Base-by-base conservation (phyloP, 2,113 vertebrate genomes). In the Vulpes lagopus region DNA sequence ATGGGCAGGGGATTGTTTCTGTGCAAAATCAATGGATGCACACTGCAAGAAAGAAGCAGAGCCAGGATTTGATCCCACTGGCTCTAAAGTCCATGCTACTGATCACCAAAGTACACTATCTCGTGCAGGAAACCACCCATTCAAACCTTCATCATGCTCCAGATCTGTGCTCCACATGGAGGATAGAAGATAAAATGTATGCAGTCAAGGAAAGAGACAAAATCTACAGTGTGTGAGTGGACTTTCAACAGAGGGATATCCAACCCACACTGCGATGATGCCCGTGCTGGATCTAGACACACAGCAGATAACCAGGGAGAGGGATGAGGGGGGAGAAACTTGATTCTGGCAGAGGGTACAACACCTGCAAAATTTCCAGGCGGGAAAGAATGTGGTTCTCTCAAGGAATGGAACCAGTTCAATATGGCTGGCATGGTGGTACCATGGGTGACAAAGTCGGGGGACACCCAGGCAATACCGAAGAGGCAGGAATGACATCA, bases 311-410 rank as follows among this genome's bases (percentile, higher is more conserved):
- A 11, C 35, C 23, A 93, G 7, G 1, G 19, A 35, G 10, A 1
- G 4, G 25, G 30, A 1, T 2, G 0, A 25, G 1, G 0, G 25
- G 27, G 6, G 1, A 25, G 43, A 83, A 69, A 80, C 11, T 25
- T 27, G 15, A 38, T 73, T 76, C 1, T 0, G 35, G 30, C 60
- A 78, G 60, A 94, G 76, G 22, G 30, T 2, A n/a, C 1, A 12
- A 22, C 20, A 27, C 0, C 1, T 30, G 35, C 8, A 78, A 35
- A 88, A 5, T 64, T 43, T 87, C 76, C 81, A 82, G 71, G 81
- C 78, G 35, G 27, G 16, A 25, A 81, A 57, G 35, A 97, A 78
- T 5, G 11, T 16, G 25, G 76, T 23, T 84, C 35, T 43, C 59
- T 11, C 16, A n/a, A 60, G 19, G 27, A 5, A 35, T 11, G 27